phyloP scores from a whole-genome alignment of 2,113 vertebrate species.

The Odocoileus hemionus region DNA sequence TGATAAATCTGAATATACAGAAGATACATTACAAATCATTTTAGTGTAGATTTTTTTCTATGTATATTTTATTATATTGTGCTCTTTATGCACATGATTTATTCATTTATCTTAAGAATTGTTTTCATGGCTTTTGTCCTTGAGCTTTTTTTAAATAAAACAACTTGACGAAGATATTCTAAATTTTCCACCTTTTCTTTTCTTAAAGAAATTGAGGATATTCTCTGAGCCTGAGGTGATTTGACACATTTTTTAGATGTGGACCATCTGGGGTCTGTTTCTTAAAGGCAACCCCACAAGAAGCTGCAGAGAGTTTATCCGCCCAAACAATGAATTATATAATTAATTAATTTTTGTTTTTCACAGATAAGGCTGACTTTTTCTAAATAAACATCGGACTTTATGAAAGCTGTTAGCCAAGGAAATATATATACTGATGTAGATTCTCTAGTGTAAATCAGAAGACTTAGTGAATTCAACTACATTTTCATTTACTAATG shows the following conservation, averaged over 20 bases:
- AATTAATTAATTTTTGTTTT: not conserved
- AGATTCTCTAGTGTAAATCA: conserved; percentile 9
- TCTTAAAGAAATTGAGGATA: not conserved
- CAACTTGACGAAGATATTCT: not conserved
- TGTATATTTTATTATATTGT: not conserved
- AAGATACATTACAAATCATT: conserved; percentile 15
- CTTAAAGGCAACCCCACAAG: not conserved
- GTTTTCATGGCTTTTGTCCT: not conserved
- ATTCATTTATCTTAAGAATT: conserved; percentile 13
- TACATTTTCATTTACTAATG: conserved; percentile 39
- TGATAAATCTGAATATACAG: not conserved
- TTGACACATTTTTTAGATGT: not conserved
- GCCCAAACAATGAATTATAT: not conserved
- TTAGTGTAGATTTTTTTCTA: not conserved
- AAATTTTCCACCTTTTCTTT: not conserved
- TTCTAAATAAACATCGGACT: not conserved
- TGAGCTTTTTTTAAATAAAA: not conserved
- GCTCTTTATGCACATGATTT: not conserved
- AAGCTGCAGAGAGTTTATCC: not conserved
- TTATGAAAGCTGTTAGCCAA: conserved; percentile 6
- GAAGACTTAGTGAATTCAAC: conserved; percentile 7
- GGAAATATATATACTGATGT: not conserved
- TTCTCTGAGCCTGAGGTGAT: not conserved
- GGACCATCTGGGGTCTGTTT: not conserved
- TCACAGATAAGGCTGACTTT: not conserved